Conservation (phyloP, 2,888 invertebrate species). For the Synergus gifuensis region DNA sequence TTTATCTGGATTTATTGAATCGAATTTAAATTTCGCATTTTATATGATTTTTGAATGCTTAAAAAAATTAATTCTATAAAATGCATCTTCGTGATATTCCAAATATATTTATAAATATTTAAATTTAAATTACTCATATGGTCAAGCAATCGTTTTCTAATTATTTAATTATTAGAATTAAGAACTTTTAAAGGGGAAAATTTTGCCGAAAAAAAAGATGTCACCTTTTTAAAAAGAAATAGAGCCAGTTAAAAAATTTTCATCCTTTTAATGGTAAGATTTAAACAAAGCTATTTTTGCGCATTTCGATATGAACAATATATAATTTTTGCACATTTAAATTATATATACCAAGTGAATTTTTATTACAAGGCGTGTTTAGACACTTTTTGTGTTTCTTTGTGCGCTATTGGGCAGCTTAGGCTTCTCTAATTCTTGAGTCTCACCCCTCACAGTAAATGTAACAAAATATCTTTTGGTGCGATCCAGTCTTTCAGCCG, state of each 20-base stretch:
- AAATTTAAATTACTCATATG: too few relatives aligned
- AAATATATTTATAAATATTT: too few relatives aligned
- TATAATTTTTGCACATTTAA: background rate
- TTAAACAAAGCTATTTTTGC: slow-evolving; percentile 24
- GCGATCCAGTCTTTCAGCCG: slow-evolving; percentile 91
- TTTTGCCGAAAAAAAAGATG: background rate
- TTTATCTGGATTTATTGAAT: too few relatives aligned
- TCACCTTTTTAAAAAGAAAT: background rate
- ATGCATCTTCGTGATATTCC: too few relatives aligned
- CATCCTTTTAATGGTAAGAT: slow-evolving; percentile 4
- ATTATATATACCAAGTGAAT: background rate
- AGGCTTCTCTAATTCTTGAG: slow-evolving; percentile 59
- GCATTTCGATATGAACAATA: slow-evolving; percentile 24
- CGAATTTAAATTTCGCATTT: too few relatives aligned
- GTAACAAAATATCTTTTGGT: slow-evolving; percentile 95
- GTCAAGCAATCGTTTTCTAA: too few relatives aligned
- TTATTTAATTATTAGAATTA: too few relatives aligned
- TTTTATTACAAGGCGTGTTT: slow-evolving; percentile 22
- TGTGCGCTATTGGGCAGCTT: slow-evolving; percentile 59
- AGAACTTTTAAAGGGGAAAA: too few relatives aligned
- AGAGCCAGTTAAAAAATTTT: slow-evolving; percentile 9
- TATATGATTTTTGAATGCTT: too few relatives aligned
- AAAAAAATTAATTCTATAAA: too few relatives aligned
- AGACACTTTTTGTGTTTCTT: slow-evolving; percentile 71
- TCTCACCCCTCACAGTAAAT: slow-evolving; percentile 91